These are phyloP conservation scores for Geotrupes spiniger DNA, from an alignment of 2,888 invertebrate species.

Conservation along the genomic window DNA sequence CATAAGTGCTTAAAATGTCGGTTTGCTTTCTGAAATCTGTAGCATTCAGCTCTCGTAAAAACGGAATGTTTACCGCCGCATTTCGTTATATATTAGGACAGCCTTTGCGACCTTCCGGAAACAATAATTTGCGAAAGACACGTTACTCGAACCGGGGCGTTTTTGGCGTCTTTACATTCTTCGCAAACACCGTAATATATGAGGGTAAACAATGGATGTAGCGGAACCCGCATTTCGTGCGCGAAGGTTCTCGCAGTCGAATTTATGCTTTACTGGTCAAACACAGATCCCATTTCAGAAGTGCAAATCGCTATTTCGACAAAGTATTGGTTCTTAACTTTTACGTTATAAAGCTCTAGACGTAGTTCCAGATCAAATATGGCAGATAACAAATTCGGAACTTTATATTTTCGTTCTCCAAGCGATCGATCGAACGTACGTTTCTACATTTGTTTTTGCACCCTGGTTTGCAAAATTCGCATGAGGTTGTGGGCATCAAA, in stretches of 20 bases:
- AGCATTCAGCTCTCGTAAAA: too few relatives aligned
- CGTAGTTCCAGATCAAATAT: slow-evolving; percentile 1
- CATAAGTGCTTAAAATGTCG: too few relatives aligned
- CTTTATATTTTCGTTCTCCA: background rate
- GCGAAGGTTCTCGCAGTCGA: slow-evolving; percentile 4
- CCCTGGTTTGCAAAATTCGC: too few relatives aligned
- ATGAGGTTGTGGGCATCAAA: too few relatives aligned
- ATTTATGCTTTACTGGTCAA: slow-evolving; percentile 7
- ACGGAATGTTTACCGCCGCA: too few relatives aligned
- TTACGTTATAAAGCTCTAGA: background rate
- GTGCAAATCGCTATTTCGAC: slow-evolving; percentile 2
- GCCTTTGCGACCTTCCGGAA: too few relatives aligned
- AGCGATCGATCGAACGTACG: too few relatives aligned
- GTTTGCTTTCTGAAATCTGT: too few relatives aligned
- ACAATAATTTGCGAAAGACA: too few relatives aligned
- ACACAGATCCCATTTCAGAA: slow-evolving; percentile 5
- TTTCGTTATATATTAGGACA: too few relatives aligned
- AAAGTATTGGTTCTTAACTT: slow-evolving; percentile 6
- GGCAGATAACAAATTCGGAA: slow-evolving; percentile 3
- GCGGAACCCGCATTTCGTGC: slow-evolving; percentile 2
- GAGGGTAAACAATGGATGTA: slow-evolving; percentile 4
- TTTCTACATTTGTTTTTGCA: too few relatives aligned
- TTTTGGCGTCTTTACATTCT: slow-evolving; percentile 3
- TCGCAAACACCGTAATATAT: slow-evolving; percentile 4
- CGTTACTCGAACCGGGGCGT: too few relatives aligned